Conservation (phyloP, 2,797 vertebrate species). For the Typhlichthys eigenmanni region DNA sequence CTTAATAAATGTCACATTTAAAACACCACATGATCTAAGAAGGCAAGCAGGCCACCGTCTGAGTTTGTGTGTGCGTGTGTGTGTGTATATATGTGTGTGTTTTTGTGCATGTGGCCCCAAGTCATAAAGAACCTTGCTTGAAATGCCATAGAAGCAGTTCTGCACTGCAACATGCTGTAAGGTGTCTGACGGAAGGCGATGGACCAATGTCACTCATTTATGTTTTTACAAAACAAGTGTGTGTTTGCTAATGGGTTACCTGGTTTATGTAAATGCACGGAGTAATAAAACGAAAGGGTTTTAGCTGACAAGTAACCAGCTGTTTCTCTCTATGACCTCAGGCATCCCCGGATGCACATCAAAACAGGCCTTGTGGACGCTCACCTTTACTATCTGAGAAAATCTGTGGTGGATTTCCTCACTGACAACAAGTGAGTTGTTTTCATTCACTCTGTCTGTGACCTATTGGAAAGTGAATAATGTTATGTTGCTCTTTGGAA, state of each 20-base stretch:
- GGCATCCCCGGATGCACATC: conserved; percentile 92
- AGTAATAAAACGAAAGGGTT: conserved; percentile 34
- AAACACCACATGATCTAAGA: conserved; percentile 39
- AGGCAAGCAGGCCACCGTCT: conserved; percentile 26
- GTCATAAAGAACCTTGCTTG: conserved; percentile 45
- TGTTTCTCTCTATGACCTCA: conserved; percentile 52
- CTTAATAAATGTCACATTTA: conserved; percentile 73
- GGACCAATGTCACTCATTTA: conserved; percentile 59
- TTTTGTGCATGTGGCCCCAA: conserved; percentile 13
- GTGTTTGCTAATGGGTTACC: conserved; percentile 40
- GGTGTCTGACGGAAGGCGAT: conserved; percentile 59
- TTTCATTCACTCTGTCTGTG: too few relatives aligned
- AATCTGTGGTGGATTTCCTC: conserved; percentile 91
- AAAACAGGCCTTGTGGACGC: conserved; percentile 93
- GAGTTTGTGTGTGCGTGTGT: conserved; percentile 13
- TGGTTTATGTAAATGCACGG: conserved; percentile 21
- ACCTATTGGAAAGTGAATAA: not conserved
- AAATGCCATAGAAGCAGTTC: conserved; percentile 38
- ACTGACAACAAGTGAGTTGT: conserved; percentile 77
- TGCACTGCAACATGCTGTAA: conserved; percentile 23
- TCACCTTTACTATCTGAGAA: conserved; percentile 98
- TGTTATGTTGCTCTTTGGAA: too few relatives aligned
- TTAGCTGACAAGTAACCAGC: not conserved
- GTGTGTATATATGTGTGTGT: conserved; percentile 26
- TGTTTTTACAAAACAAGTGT: conserved; percentile 38